Evolutionary conservation across 1,140 invertebrate genomes (phyloP).

Genomic region (Brachionus asplanchnoidis): DNA sequence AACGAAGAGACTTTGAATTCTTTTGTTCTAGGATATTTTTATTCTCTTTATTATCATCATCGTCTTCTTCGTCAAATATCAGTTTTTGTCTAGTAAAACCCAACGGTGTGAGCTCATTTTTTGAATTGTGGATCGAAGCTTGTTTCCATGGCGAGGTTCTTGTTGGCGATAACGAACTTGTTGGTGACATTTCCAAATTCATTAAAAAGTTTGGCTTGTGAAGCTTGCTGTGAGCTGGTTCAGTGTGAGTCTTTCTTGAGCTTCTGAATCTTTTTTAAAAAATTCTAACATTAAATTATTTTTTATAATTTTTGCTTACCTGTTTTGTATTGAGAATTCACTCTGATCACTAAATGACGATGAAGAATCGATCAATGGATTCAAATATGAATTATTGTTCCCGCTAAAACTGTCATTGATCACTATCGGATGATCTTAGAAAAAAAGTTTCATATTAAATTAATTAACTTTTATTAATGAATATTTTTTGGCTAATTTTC

Average conservation of each 20-base stretch:
- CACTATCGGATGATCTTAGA: neutral
- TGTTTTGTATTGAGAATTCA: conserved; percentile 5
- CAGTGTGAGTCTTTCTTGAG: conserved; percentile 9
- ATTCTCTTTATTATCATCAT: conserved; percentile 2
- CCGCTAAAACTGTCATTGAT: conserved; percentile 1
- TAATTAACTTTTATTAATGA: too few species aligned
- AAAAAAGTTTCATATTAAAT: neutral
- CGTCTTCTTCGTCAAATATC: conserved; percentile 22
- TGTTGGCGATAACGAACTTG: conserved; percentile 16
- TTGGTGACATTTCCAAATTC: conserved; percentile 5
- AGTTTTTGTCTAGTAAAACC: conserved; percentile 29
- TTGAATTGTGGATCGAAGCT: neutral
- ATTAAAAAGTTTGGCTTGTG: neutral
- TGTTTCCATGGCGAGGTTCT: conserved; percentile 34
- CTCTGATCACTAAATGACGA: conserved; percentile 33
- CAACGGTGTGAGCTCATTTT: neutral
- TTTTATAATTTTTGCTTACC: neutral
- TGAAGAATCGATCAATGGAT: conserved; percentile 25
- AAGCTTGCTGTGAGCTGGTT: neutral
- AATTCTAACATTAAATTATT: neutral
- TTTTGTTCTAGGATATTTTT: neutral
- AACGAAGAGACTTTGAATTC: neutral
- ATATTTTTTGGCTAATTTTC: too few species aligned
- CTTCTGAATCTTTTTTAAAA: neutral
- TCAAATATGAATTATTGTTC: conserved; percentile 31